A percentile compares a stretch with the other conserved stretches of the same genome.
phyloP scores from a whole-genome alignment of 2,113 vertebrate species.

The Macaca mulatta region DNA sequence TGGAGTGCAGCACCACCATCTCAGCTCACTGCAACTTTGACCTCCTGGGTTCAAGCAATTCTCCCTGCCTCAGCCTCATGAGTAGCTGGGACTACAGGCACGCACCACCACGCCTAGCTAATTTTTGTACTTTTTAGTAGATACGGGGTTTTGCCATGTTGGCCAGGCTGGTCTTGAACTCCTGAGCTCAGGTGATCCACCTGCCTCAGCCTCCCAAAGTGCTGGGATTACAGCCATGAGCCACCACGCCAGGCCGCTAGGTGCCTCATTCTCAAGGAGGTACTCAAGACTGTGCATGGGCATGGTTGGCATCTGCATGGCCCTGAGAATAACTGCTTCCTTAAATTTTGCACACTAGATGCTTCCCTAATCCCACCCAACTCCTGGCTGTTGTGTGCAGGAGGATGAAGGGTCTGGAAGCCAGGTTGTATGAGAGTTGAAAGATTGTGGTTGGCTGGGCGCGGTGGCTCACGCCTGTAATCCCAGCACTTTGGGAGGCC shows the following conservation, averaged over 20 bases:
- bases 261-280: neutral
- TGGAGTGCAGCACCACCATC: neutral
- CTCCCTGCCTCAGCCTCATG: neutral
- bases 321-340: neutral
- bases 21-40: neutral
- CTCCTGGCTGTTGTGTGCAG: neutral
- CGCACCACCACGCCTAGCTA: neutral
- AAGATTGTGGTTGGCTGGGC: neutral
- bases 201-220: neutral
- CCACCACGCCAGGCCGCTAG: no score
- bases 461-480: neutral
- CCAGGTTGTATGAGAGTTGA: neutral
- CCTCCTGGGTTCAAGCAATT: neutral
- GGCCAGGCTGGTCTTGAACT: neutral
- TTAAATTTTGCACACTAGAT: neutral
- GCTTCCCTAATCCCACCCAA: neutral
- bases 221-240: neutral
- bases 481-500: neutral
- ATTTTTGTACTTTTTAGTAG: neutral
- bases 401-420: neutral
- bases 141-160: neutral
- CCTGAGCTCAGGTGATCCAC: neutral
- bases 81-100: neutral
- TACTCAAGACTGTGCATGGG: neutral
- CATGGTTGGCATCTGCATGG: neutral